Evolutionary conservation across 2,888 invertebrate genomes (phyloP), one percentile per base, ranked within the genome.

Genomic region (Troides helena): DNA sequence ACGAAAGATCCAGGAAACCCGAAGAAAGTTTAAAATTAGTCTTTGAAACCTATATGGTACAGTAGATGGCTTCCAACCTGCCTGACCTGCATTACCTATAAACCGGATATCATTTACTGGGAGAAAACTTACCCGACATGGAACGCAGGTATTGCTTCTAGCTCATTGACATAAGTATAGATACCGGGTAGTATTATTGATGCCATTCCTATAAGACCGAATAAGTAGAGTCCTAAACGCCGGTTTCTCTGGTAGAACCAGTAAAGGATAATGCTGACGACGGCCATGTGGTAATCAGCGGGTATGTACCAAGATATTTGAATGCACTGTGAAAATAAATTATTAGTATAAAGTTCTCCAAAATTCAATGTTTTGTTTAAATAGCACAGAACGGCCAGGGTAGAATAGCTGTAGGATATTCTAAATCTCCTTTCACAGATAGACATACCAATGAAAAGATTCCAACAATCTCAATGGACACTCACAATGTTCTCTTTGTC

Each of bases 211-310:
- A 73, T 39, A 1, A 74, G 72, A 1, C 68, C 50, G 30, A 67
- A 76, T 5, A 65, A 69, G 50, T 73, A 71, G 67, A 65, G 73
- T 30, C 74, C 78, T 23, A 62, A 21, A 1, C 70, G 68, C 2
- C 63, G 70, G n/a, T 73, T 70, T 39, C 68, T 73, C 10, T 70
- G 68, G 63, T 74, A 79, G n/a, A 80, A 12, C 68, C 71, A 77
- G 68, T 72, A 78, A 14, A 82, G 61, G 4, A 78, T 8, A 0
- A 74, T 70, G 0, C 74, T 76, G 0, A 80, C 59, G 0, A 79
- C 68, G 1, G 78, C 73, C 23, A 81, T 71, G n/a, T 82, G 82
- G 71, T 74, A 83, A 71, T 83, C 83, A 3, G 75, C 75, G 1
- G 77, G 70, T 17, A 81, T 73, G 70, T 80, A 81, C 83, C 83